Conservation (phyloP, 2,113 vertebrate species). For the Thermophis baileyi region DNA sequence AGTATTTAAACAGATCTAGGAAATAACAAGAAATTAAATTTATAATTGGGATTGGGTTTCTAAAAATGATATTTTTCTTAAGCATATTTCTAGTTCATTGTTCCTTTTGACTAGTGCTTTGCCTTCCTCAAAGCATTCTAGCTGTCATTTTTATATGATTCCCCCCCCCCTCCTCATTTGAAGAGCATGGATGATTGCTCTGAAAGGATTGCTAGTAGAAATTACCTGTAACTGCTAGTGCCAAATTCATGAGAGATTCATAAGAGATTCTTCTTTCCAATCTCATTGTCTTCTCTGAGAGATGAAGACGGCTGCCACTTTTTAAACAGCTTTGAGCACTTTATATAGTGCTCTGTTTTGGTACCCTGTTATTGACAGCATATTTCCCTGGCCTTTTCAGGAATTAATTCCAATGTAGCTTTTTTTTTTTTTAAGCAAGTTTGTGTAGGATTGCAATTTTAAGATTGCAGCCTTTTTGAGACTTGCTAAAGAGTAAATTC, state of each 20-base stretch:
- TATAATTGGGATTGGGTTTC: neutral
- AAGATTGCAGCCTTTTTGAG: neutral
- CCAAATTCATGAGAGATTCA: constrained; percentile 58
- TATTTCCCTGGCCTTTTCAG: neutral
- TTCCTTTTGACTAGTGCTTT: neutral
- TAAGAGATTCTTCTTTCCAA: neutral
- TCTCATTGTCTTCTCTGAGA: constrained; percentile 43
- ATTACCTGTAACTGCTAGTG: constrained; percentile 48
- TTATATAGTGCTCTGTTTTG: neutral
- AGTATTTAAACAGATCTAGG: neutral
- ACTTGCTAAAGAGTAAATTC: neutral
- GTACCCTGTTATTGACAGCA: neutral
- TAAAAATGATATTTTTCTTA: constrained; percentile 3
- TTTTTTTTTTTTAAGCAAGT: neutral
- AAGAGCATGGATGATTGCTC: constrained; percentile 9
- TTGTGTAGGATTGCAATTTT: neutral
- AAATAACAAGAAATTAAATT: neutral
- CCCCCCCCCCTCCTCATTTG: neutral
- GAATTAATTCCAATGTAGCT: neutral
- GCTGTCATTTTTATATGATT: neutral
- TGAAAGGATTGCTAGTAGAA: neutral
- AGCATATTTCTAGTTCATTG: neutral
- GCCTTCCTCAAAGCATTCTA: neutral
- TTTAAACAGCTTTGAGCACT: neutral
- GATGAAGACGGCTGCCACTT: neutral